Evolutionary conservation across 2,797 vertebrate species (phyloP).

Genomic region (Huso huso): DNA sequence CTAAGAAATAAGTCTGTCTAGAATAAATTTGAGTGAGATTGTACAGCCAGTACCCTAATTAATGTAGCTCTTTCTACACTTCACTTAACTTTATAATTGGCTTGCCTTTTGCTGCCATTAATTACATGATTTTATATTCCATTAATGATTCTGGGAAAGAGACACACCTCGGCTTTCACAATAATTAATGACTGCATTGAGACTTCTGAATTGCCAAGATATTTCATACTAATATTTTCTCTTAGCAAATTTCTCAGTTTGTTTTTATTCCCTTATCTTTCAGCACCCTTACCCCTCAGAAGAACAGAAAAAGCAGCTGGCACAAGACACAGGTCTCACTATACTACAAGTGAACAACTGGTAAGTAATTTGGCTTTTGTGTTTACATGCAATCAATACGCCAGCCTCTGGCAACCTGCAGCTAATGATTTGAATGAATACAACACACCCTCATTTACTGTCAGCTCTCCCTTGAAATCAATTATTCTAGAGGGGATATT

Average conservation of each 20-base stretch:
- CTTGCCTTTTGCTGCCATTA: conserved; percentile 93
- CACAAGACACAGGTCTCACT: conserved; percentile 97
- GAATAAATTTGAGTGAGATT: conserved; percentile 55
- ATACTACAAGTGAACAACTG: conserved; percentile 99
- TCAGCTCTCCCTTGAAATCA: conserved; percentile 52
- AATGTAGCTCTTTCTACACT: conserved; percentile 85
- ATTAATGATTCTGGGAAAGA: conserved; percentile 79
- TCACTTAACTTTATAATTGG: conserved; percentile 97
- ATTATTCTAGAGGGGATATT: conserved; percentile 53
- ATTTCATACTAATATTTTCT: conserved; percentile 15
- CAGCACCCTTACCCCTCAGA: conserved; percentile 98
- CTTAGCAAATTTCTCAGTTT: conserved; percentile 32
- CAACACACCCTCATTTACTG: conserved; percentile 42
- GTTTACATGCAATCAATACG: conserved; percentile 56
- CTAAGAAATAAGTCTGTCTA: conserved; percentile 35
- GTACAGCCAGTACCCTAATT: conserved; percentile 71
- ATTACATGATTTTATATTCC: conserved; percentile 94
- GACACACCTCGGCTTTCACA: conserved; percentile 76
- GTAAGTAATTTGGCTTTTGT: conserved; percentile 65
- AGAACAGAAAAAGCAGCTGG: conserved; percentile 99
- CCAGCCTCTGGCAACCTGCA: conserved; percentile 48
- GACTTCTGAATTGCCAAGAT: conserved; percentile 30
- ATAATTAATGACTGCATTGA: conserved; percentile 63
- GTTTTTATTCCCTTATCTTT: conserved; percentile 49
- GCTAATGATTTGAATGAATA: conserved; percentile 65